Conservation (phyloP, 2,888 invertebrate genomes). For the Sympetrum striolatum region DNA sequence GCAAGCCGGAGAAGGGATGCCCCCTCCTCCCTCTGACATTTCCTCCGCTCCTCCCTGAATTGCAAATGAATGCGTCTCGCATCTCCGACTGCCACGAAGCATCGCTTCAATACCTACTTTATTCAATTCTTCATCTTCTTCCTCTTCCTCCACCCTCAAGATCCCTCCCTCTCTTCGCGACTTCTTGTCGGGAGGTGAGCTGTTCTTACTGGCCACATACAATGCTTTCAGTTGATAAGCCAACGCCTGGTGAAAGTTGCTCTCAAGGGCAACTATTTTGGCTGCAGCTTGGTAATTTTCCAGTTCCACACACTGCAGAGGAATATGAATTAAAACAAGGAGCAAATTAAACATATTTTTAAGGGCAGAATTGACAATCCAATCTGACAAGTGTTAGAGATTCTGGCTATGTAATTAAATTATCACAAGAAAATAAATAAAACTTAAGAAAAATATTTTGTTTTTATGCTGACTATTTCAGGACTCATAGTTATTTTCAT, state of each 20-base stretch:
- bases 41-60: conserved; percentile 60
- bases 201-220: conserved; percentile 48
- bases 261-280: conserved; percentile 59
- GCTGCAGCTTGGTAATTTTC: conserved; percentile 61
- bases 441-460: too few species aligned
- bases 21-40: conserved; percentile 53
- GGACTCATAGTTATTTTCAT: too few species aligned
- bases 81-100: conserved; percentile 55
- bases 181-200: background rate
- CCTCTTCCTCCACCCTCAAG: conserved; percentile 56
- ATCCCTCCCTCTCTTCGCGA: conserved; percentile 53
- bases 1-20: background rate
- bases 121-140: conserved; percentile 56
- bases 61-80: conserved; percentile 58
- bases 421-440: too few species aligned
- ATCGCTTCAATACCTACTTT: conserved; percentile 56
- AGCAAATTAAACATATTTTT: background rate
- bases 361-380: background rate
- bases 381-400: too few species aligned
- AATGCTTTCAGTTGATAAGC: conserved; percentile 59
- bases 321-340: conserved; percentile 38
- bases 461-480: too few species aligned
- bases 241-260: conserved; percentile 58
- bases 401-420: too few species aligned
- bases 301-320: conserved; percentile 57